Base-by-base conservation (phyloP, 2,797 vertebrate genomes). In the Limosa lapponica region DNA sequence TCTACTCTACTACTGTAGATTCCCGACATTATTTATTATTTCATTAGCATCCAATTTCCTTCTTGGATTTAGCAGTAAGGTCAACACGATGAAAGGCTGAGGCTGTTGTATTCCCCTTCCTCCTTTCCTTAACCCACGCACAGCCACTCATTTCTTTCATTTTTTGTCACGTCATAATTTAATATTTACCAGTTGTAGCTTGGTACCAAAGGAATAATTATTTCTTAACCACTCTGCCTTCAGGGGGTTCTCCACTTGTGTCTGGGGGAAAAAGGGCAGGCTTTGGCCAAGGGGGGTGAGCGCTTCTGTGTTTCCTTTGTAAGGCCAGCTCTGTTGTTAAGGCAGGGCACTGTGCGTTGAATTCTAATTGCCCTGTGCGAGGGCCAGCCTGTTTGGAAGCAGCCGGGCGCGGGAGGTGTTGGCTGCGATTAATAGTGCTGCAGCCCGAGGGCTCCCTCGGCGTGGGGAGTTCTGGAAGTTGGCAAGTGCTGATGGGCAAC, bases 21-120 rank as follows among this genome's bases (percentile, higher is more conserved):
- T 88, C 70, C 66, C 16, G 1, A 75, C 30, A 16, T 62, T 48
- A 82, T 94, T 97, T 94, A 88, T 97, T 94, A 89, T 97, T 97
- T 96, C 72, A 78, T 96, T 96, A 96, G 72, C 66, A 91, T 95
- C 85, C 58, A 62, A 3, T 97, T 96, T 96, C 75, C 78, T 91
- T 93, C 88, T 95, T 18, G 6, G 83, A 85, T 95, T 85, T 48
- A 75, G 82, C 44, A 67, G 41, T 71, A 73, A 66, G 39, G 24
- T 69, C 69, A 86, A 11, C 73, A 43, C 24, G 34, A 24, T 3
- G 44, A 88, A 55, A 44, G 87, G 6, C 55, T 52, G 82, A 67
- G 30, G 43, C 37, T 78, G 44, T 70, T 18, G 3, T 58, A 48
- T 82, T 82, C 32, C 44, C 62, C 16, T 65, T 41, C 58, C 46